These are phyloP conservation scores for Oligia strigilis DNA, from an alignment of 2,888 invertebrate genomes.

Conservation along the genomic window DNA sequence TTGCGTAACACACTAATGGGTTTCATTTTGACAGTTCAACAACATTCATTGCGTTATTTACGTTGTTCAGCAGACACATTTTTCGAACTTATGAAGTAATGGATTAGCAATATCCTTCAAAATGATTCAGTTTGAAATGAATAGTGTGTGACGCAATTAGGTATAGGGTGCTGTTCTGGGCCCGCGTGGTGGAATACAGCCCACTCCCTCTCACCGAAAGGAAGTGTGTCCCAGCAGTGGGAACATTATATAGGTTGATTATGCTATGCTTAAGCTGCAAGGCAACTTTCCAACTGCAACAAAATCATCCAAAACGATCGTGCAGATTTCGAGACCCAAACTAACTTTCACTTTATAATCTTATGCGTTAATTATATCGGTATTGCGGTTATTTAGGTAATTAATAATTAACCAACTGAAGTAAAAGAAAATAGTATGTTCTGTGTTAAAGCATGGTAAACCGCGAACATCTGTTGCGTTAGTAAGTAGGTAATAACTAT, in stretches of 20 bases:
- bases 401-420: background rate
- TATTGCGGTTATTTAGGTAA: slow-evolving; percentile 17
- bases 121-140: too few relatives aligned
- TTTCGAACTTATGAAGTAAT: too few relatives aligned
- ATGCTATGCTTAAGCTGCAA: background rate
- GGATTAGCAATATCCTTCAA: too few relatives aligned
- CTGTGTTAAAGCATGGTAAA: slow-evolving; percentile 3
- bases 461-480: background rate
- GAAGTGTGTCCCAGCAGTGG: background rate
- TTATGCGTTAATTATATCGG: slow-evolving; percentile 44
- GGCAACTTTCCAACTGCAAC: slow-evolving; percentile 55
- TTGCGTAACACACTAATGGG: too few relatives aligned
- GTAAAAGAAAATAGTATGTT: slow-evolving; percentile 6
- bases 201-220: background rate
- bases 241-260: background rate
- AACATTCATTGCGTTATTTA: too few relatives aligned
- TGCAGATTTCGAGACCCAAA: slow-evolving; percentile 41
- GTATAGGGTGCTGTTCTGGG: too few relatives aligned
- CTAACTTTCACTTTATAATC: slow-evolving; percentile 58
- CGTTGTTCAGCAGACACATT: too few relatives aligned
- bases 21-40: too few relatives aligned
- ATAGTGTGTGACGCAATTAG: too few relatives aligned
- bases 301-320: slow-evolving; percentile 39
- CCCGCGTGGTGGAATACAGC: too few relatives aligned
- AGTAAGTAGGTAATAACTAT: background rate